Evolutionary conservation across 2,797 vertebrate species (phyloP), one percentile per base, ranked within the genome.

Genomic region (Enteromius argenteus): DNA sequence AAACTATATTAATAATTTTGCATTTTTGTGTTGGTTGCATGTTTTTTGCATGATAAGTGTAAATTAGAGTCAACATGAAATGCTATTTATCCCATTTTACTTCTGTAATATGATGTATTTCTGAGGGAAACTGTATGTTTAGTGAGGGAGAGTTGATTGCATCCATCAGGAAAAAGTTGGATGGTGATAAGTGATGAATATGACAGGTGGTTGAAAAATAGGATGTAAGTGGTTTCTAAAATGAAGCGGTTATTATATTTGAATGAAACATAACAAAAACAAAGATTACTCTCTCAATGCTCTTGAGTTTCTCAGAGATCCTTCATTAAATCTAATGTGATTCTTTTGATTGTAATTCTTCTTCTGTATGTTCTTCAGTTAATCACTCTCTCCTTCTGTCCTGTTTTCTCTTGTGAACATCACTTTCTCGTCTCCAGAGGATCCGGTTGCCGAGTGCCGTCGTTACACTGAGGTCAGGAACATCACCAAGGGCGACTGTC

Each of bases 401-500:
- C 81, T n/a, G 58, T 69, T 77, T 78, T 74, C 66, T 76, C 56
- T 49, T 3, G 21, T 46, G 73, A 67, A 51, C 37, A 46, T 77
- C 67, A 35, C 71, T 71, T 42, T 66, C 66, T 71, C 1, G 1
- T 78, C 85, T 85, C 62, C 92, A 97, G 96, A 86, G 1, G 93
- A 96, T 80, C 91, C 89, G 0, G 81, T 72, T n/a, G 71, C 92
- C 0, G 92, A 94, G 86, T 98, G 97, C 85, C 94, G 44, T 5
- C 96, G 90, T 69, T 91, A 95, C 88, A 96, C 94, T 0, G 95
- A 98, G 91, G 88, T 96, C 76, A 94, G 95, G 30, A 97, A 97
- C 91, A 95, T 98, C 94, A 96, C 96, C 89, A 97, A 97, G 90
- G 96, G 96, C 21, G 86, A 89, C 91, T 98, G 97, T 91, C 90